Base-by-base conservation (phyloP, 2,888 invertebrate species). In the Drosophila meridiana region DNA sequence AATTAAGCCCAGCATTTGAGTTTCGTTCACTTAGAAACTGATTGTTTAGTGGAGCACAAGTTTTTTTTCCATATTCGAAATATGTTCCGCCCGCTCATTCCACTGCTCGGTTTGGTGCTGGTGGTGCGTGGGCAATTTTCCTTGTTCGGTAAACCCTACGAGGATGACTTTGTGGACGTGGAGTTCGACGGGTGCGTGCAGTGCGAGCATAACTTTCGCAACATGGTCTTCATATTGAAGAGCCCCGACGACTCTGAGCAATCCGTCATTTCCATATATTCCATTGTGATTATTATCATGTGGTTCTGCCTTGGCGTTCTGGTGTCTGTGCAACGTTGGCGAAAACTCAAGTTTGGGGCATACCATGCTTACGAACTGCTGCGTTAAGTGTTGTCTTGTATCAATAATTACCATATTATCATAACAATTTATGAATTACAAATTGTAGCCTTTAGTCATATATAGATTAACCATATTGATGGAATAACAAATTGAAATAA, bases 131-230 rank as follows among this genome's bases (percentile, higher is more conserved):
- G 66, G 28, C 68, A 78, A 9, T 53, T 65, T 0, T 57, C 43
- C 5, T 45, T 70, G 4, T 65, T 73, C 13, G 59, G 48, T 0
- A n/a, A 48, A 6, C 20, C 47, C 14, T n/a, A 45, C 32, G 70
- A 74, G 47, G 76, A 87, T 57, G 87, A 84, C 50, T 76, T 78
- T 61, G 84, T 87, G 5, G 65, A 66, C 11, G 62, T 83, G 53
- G 56, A 80, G 28, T 69, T 72, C n/a, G 30, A 28, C 7, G 71
- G 43, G 5, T 87, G 84, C 30, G 30, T 56, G 14, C 26, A 56
- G 3, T 87, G 87, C 48, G 82, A 72, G 34, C 30, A 72, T 1
- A 80, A 78, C 45, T 84, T 68, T 56, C 70, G 69, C 20, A 75
- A 80, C 28, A 78, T 78, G 80, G 87, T 84, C 2, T 73, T 82